These are phyloP conservation scores for Drosophila pruinosa DNA, from an alignment of 1,140 invertebrate genomes.

Conservation along the genomic window DNA sequence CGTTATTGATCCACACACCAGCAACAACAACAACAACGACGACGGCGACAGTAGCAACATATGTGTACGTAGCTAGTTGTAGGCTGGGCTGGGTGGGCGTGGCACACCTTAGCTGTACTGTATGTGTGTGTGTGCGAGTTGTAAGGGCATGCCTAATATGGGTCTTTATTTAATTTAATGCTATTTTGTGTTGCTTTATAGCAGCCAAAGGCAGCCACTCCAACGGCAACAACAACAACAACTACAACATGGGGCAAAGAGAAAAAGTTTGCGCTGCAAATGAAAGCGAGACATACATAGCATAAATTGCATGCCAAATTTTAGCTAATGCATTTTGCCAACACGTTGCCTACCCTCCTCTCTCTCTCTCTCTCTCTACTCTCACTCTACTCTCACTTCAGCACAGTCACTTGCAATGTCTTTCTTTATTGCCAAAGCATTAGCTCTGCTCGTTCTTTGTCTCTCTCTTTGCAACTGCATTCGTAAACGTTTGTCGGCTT, in stretches of 20 bases:
- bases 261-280: neutral
- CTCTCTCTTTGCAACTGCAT: neutral
- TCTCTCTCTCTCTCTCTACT: neutral
- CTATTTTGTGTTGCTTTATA: slow-evolving; percentile 67
- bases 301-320: neutral
- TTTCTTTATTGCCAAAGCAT: too few relatives aligned
- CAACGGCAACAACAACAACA: slow-evolving; percentile 7
- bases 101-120: slow-evolving; percentile 16
- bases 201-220: slow-evolving; percentile 2
- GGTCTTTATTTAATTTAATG: slow-evolving; percentile 79
- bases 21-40: slow-evolving; percentile 5
- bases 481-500: neutral
- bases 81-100: slow-evolving; percentile 25
- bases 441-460: neutral
- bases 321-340: neutral
- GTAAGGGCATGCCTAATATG: slow-evolving; percentile 72
- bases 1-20: slow-evolving; percentile 68
- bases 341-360: neutral
- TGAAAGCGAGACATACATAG: neutral
- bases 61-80: slow-evolving; percentile 3
- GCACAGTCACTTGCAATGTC: too few relatives aligned
- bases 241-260: slow-evolving; percentile 2
- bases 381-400: neutral
- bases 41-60: neutral
- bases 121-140: slow-evolving; percentile 37